Evolutionary conservation across 2,113 vertebrate species (phyloP), one percentile per base, ranked within the genome.

Genomic region (Sisor rabdophorus): DNA sequence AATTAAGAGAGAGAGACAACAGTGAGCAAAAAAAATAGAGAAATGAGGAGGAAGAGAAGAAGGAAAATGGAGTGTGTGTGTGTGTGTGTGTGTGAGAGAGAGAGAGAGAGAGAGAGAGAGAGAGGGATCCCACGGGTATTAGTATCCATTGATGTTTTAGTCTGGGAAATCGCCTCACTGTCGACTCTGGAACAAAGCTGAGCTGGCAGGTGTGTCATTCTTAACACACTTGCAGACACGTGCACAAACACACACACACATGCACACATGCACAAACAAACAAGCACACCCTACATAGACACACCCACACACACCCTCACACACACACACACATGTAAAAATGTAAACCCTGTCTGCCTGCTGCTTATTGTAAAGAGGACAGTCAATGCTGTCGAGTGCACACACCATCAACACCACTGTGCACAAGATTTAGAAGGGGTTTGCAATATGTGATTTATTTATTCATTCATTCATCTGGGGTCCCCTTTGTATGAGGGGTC

Each of bases 201-300:
- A 26, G 50, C 56, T 63, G 65, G 71, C 80, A 81, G 80, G 80
- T 81, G 80, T 79, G 70, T 16, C 60, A 20, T 53, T 59, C 56
- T 56, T 50, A 75, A 78, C 76, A 70, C 80, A 48, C 70, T 32
- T 20, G 11, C 11, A 47, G 17, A 53, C 53, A 73, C 47, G 60
- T 50, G 67, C 69, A 76, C 77, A 67, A 16, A 73, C 54, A 68
- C 67, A 69, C 32, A 72, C 56, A 50, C 76, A 69, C 50, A 78
- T 2, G 9, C 30, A 63, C 60, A 63, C 60, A 63, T 19, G 11
- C 58, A 60, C 17, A 26, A 6, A 65, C 63, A 47, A 12, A 67
- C 28, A 63, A 3, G 20, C 60, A 65, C 61, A 65, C 61, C 8
- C 44, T 61, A 32, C 17, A 47, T 9, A 65, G 11, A 68, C 65